Evolutionary conservation across 2,113 vertebrate genomes (phyloP).

Genomic region (Chlorodrepanis virens): DNA sequence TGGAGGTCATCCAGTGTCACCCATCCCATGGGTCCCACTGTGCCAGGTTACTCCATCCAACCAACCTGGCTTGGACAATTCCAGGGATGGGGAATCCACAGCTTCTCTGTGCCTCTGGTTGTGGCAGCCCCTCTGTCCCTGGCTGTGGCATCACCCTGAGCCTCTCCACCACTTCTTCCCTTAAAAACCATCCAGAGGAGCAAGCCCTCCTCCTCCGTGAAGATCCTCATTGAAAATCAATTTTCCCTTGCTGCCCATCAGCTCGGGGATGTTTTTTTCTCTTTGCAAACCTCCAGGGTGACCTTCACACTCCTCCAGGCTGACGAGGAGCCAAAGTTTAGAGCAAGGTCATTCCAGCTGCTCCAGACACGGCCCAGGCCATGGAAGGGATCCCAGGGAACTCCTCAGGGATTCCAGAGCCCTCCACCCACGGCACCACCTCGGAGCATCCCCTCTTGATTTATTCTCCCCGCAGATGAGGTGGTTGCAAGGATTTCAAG

Average conservation of each 20-base stretch:
- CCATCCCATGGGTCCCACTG: background rate
- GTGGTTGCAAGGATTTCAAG: background rate
- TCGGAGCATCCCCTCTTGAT: background rate
- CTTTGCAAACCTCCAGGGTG: background rate
- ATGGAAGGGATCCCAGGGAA: background rate
- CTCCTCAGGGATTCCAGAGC: background rate
- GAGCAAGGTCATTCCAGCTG: background rate
- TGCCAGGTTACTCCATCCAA: background rate
- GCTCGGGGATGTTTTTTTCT: background rate
- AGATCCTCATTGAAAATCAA: background rate
- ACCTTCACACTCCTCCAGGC: accelerated
- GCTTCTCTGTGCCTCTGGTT: background rate
- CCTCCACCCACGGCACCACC: background rate
- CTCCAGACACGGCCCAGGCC: background rate
- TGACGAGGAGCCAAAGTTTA: background rate
- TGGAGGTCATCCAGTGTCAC: background rate
- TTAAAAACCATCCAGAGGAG: background rate
- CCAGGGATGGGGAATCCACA: background rate
- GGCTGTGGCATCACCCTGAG: background rate
- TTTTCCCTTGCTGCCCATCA: background rate
- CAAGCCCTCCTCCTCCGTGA: background rate
- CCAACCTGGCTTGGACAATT: background rate
- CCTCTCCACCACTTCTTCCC: background rate
- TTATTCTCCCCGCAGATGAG: slow-evolving; percentile 4
- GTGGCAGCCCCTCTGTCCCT: no score